Conservation (phyloP, 2,888 invertebrate genomes). For the Cataglyphis rosenhaueri region DNA sequence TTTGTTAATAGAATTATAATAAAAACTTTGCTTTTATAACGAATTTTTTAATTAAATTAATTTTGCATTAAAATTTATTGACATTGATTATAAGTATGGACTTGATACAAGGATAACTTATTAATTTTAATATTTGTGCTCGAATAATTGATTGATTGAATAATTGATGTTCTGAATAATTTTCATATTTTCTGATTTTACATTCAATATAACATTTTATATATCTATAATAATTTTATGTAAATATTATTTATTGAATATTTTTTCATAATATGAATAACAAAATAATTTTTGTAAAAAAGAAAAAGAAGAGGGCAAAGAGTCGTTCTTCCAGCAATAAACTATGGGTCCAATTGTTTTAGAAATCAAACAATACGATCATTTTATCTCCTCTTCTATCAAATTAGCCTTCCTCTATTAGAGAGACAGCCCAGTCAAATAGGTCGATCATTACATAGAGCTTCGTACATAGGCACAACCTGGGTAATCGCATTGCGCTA, state of each 20-base stretch:
- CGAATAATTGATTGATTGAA: not conserved
- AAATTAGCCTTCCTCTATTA: constrained; percentile 51
- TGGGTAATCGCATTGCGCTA: constrained; percentile 77
- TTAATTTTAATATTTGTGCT: not conserved
- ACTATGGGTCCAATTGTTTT: constrained; percentile 22
- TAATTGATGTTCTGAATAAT: not conserved
- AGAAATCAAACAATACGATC: constrained; percentile 71
- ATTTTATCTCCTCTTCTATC: constrained; percentile 39
- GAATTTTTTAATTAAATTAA: not conserved
- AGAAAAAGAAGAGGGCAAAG: not conserved
- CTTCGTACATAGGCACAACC: constrained; percentile 62
- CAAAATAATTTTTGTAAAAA: not conserved
- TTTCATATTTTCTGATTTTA: not conserved
- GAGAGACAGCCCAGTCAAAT: constrained; percentile 50
- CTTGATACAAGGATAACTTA: no score
- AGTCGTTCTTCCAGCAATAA: not conserved
- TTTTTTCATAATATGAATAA: not conserved
- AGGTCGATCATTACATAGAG: constrained; percentile 74
- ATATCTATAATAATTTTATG: not conserved
- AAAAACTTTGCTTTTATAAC: not conserved
- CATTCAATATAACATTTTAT: not conserved
- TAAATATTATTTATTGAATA: not conserved
- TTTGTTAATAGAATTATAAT: not conserved
- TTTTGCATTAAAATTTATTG: not conserved
- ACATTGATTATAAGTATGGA: not conserved